These are phyloP conservation scores for Limosa lapponica DNA, from an alignment of 2,797 vertebrate species.

Conservation along the genomic window DNA sequence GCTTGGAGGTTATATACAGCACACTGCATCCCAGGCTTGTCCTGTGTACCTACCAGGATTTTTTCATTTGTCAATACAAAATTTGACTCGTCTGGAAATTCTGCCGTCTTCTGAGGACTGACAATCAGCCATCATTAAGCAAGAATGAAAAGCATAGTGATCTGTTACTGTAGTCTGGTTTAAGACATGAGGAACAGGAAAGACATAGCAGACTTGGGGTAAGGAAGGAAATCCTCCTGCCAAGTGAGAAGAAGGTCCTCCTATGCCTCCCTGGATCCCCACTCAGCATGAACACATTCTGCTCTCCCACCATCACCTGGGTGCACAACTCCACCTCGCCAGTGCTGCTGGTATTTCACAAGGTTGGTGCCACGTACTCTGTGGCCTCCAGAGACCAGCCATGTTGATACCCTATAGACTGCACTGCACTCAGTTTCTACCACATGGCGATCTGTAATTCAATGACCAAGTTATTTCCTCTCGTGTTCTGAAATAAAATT, in stretches of 20 bases:
- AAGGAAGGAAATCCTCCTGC: not conserved
- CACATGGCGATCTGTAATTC: rapidly evolving
- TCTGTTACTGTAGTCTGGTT: not conserved
- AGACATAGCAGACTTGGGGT: not conserved
- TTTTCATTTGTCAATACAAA: not conserved
- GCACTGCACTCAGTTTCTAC: not conserved
- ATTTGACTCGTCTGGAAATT: not conserved
- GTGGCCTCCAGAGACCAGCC: not conserved
- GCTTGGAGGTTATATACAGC: not conserved
- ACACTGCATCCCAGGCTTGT: not conserved
- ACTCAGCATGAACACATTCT: rapidly evolving
- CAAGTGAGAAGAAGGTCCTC: not conserved
- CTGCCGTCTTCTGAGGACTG: not conserved
- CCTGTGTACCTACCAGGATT: rapidly evolving
- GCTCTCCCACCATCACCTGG: not conserved
- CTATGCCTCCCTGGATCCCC: not conserved
- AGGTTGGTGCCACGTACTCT: rapidly evolving
- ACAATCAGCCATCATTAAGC: not conserved
- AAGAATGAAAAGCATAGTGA: not conserved
- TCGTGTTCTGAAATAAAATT: not conserved
- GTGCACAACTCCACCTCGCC: not conserved
- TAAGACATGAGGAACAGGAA: not conserved
- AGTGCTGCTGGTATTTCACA: not conserved
- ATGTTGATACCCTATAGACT: rapidly evolving
- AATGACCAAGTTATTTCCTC: not conserved